Percentiles rank a stretch among this genome's conserved stretches.
Evolutionary conservation across 2,888 invertebrate species (phyloP).

Genomic region (Archips xylosteana): DNA sequence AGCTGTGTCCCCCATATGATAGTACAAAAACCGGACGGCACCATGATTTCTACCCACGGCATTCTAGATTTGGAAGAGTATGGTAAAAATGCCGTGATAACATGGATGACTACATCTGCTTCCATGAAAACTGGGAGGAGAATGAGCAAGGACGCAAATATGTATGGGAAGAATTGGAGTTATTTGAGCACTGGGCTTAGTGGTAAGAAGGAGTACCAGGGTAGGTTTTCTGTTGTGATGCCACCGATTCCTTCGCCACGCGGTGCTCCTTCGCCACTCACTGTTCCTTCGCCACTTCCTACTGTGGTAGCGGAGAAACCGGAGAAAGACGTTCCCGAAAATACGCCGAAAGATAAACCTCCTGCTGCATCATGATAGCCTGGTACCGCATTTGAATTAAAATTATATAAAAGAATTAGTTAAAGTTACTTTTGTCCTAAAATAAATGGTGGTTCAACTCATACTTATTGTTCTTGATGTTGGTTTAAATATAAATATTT

Average conservation of each 20-base stretch:
- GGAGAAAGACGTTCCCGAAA: background rate
- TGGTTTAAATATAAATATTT: background rate
- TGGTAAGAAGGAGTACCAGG: slow-evolving; percentile 50
- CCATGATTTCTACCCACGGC: slow-evolving; percentile 64
- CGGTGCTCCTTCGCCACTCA: too few species aligned
- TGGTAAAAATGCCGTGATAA: slow-evolving; percentile 71
- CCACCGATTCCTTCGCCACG: background rate
- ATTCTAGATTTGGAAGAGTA: slow-evolving; percentile 68
- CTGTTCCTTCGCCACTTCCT: too few species aligned
- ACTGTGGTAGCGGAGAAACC: background rate
- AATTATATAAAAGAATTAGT: background rate
- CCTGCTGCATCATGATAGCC: background rate
- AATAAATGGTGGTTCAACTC: background rate
- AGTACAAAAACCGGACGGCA: slow-evolving; percentile 62
- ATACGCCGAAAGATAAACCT: background rate
- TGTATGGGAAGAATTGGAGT: slow-evolving; percentile 67
- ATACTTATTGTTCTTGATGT: background rate
- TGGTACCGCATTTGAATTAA: background rate
- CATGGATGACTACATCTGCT: slow-evolving; percentile 64
- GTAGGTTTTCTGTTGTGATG: slow-evolving; percentile 50
- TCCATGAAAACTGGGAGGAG: slow-evolving; percentile 53
- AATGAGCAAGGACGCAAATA: slow-evolving; percentile 57
- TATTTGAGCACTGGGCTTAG: slow-evolving; percentile 48
- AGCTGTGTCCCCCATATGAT: slow-evolving; percentile 66
- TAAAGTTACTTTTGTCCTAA: too few species aligned